A percentile compares a stretch with the other conserved stretches of the same genome.
phyloP scores from a whole-genome alignment of 2,113 vertebrate species.

The Pheucticus melanocephalus region DNA sequence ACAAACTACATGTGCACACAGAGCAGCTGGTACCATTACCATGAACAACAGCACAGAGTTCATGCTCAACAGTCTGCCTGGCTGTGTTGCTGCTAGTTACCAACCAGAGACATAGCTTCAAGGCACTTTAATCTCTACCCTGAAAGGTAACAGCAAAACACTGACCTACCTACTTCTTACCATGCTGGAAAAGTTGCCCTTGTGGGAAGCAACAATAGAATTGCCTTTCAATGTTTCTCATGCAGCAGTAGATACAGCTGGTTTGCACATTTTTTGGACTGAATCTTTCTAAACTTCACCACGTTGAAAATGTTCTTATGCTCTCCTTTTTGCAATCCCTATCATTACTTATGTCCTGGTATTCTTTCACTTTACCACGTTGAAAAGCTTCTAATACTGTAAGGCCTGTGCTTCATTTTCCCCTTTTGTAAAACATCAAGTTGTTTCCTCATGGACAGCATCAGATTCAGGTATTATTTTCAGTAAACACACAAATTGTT shows the following conservation, averaged over 20 bases:
- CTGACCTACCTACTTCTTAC: neutral
- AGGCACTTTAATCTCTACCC: neutral
- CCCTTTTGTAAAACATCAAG: neutral
- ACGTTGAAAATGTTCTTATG: neutral
- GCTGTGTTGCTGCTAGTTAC: neutral
- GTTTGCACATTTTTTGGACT: neutral
- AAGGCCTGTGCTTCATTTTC: neutral
- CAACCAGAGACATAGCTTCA: neutral
- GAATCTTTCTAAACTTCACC: neutral
- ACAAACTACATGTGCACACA: neutral
- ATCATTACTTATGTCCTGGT: neutral
- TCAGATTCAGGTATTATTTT: neutral
- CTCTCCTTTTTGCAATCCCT: neutral
- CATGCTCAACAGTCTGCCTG: neutral
- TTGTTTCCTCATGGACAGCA: neutral
- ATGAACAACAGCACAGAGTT: neutral
- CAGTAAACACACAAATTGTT: neutral
- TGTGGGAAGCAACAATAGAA: neutral
- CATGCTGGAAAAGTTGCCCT: neutral
- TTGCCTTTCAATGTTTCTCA: neutral
- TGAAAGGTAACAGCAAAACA: neutral
- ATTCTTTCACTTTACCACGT: neutral
- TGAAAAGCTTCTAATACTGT: neutral
- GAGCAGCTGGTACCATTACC: neutral
- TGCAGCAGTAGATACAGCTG: neutral